phyloP scores from a whole-genome alignment of 1,140 invertebrate species.

The Anthonomus grandis region DNA sequence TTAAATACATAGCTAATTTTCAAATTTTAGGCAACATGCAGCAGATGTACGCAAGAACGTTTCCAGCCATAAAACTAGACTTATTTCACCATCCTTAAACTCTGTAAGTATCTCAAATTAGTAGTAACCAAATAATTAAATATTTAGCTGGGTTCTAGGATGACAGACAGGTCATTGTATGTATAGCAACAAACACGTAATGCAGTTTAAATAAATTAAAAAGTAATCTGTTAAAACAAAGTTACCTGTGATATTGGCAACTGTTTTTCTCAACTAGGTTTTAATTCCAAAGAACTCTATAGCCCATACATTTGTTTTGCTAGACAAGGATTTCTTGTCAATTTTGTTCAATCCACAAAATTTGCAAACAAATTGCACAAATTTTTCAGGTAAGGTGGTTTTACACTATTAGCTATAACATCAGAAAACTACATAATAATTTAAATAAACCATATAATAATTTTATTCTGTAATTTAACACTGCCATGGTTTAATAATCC shows the following conservation, averaged over 20 bases:
- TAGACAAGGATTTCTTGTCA: no score
- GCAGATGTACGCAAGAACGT: slow-evolving; percentile 75
- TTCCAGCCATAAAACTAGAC: slow-evolving; percentile 56
- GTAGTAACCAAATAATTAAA: slow-evolving; percentile 12
- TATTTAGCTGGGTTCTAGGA: not conserved
- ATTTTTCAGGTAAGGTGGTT: no score
- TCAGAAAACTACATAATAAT: no score
- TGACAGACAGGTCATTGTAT: not conserved
- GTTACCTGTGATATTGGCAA: not conserved
- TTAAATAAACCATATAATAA: no score
- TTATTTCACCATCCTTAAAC: slow-evolving; percentile 58
- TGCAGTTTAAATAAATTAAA: not conserved
- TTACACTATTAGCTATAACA: no score
- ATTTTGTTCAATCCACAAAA: no score
- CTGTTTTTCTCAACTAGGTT: not conserved
- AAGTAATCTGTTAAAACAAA: not conserved
- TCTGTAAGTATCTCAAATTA: slow-evolving; percentile 52
- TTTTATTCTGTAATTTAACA: no score
- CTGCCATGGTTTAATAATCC: no score
- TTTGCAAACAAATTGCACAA: no score
- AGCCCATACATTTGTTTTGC: no score
- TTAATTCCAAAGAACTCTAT: no score
- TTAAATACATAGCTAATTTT: slow-evolving; percentile 16
- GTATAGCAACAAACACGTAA: not conserved
- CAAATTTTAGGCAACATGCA: slow-evolving; percentile 64